Evolutionary conservation across 2,113 vertebrate genomes (phyloP), one percentile per base, ranked within the genome.

Genomic region (Megaleporinus macrocephalus): DNA sequence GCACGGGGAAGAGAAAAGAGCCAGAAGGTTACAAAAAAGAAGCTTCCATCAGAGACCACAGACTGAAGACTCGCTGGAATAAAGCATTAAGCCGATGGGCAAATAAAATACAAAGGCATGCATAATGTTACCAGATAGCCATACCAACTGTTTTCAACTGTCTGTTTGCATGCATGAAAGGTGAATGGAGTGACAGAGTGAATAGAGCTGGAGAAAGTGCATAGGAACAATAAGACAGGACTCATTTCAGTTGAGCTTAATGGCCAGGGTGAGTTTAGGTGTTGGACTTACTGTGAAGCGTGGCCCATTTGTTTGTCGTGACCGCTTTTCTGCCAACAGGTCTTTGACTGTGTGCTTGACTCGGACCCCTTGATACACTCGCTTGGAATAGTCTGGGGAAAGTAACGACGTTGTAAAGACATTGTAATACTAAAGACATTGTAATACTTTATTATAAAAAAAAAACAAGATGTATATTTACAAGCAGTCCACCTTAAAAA

Each of bases 271-370:
- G 30, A 49, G 26, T 69, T 61, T 59, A 79, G 20, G 33, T 47
- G 6, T 27, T 49, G 10, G 76, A 92, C 97, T 99, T 93, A 99
- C 97, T 0, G 76, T 92, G 84, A 94, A 92, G 84, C 92, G 92
- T 33, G 96, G 94, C 68, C 93, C 92, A 5, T 51, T 95, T 15
- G 93, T 95, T 89, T 98, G 96, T 63, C 92, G 90, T 22, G 95
- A 98, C 26, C 97, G 88, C 78, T 97, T 97, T 73, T 99, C 98
- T 0, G 97, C 98, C 80, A 99, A 94, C 1, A 99, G 95, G 27
- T 99, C 98, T 88, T 99, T 99, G 86, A 99, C 98, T 0, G 98
- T 99, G 86, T 99, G 98, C 73, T 99, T 99, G 70, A 99, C 97
- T 41, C 98, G 88, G 49, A 99, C 97, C 0, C 98, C 97, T 79